These are phyloP conservation scores for Apoderus coryli DNA, from an alignment of 2,888 invertebrate species.

Conservation along the genomic window DNA sequence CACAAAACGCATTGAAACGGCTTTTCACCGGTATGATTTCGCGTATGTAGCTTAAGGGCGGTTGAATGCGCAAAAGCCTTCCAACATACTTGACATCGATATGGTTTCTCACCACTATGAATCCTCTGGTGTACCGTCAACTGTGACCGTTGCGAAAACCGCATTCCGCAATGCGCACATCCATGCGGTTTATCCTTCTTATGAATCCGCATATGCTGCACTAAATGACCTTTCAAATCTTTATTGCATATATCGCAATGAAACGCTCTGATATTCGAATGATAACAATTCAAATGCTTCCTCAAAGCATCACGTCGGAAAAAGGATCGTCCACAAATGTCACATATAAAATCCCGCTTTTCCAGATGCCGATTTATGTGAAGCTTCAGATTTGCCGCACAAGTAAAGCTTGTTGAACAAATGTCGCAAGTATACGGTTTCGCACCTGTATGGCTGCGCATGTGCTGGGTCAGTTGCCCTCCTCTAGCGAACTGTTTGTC, in stretches of 20 bases:
- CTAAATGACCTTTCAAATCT: conserved; percentile 63
- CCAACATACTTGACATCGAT: conserved; percentile 66
- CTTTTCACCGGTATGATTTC: conserved; percentile 74
- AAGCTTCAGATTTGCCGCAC: conserved; percentile 43
- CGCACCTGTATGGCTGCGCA: conserved; percentile 56
- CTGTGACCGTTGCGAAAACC: conserved; percentile 74
- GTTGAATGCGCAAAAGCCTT: conserved; percentile 73
- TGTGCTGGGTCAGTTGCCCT: conserved; percentile 62
- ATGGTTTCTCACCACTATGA: conserved; percentile 76
- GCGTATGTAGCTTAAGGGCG: conserved; percentile 67
- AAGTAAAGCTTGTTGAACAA: conserved; percentile 57
- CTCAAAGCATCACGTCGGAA: conserved; percentile 57
- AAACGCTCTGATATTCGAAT: conserved; percentile 58
- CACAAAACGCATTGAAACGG: conserved; percentile 63
- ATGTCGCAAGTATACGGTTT: conserved; percentile 56
- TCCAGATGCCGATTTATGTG: conserved; percentile 59
- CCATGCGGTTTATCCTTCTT: conserved; percentile 60
- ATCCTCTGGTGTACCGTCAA: conserved; percentile 68
- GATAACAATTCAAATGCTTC: conserved; percentile 62
- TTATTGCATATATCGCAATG: conserved; percentile 71
- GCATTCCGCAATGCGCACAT: conserved; percentile 62
- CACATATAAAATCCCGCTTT: conserved; percentile 62
- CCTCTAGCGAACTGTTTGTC: conserved; percentile 54
- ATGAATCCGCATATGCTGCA: conserved; percentile 73
- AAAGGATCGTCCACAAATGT: conserved; percentile 67